Conservation (phyloP, 2,797 vertebrate genomes). For the Neoniphon sammara region DNA sequence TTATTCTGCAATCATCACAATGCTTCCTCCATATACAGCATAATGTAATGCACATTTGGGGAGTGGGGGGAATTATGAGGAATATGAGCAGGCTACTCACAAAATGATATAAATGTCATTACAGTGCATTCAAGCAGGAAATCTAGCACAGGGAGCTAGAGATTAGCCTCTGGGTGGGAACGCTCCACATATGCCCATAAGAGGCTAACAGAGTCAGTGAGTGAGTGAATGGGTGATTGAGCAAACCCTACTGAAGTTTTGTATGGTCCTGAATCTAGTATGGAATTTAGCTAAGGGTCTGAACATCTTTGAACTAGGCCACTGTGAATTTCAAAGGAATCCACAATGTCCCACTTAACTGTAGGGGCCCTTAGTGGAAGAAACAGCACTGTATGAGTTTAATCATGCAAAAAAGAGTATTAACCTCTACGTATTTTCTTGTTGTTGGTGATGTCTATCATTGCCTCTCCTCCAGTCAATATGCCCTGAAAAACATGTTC, state of each 20-base stretch:
- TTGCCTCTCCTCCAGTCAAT: neutral
- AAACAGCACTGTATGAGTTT: conserved; percentile 26
- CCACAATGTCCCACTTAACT: conserved; percentile 23
- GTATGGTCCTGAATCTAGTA: conserved; percentile 47
- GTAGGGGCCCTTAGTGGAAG: conserved; percentile 18
- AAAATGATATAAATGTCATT: conserved; percentile 83
- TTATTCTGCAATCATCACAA: conserved; percentile 75
- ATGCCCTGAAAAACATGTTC: conserved; percentile 41
- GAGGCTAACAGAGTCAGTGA: conserved; percentile 67
- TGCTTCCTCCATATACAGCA: conserved; percentile 69
- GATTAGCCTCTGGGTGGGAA: conserved; percentile 78
- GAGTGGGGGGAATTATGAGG: conserved; percentile 76
- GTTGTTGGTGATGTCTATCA: conserved; percentile 21
- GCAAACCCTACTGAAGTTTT: conserved; percentile 71
- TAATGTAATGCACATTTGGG: conserved; percentile 74
- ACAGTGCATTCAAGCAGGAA: conserved; percentile 80
- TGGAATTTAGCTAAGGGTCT: conserved; percentile 64
- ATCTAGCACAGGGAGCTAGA: conserved; percentile 78
- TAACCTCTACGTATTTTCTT: conserved; percentile 42
- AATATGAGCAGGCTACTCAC: conserved; percentile 72
- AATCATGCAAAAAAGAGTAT: conserved; percentile 21
- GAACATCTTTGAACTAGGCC: conserved; percentile 64
- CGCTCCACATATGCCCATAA: conserved; percentile 75
- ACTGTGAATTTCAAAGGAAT: conserved; percentile 62
- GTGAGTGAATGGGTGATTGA: conserved; percentile 72